Percentiles rank a stretch among this genome's conserved stretches.
phyloP scores from a whole-genome alignment of 1,140 invertebrate species.

The Drosophila bocqueti region DNA sequence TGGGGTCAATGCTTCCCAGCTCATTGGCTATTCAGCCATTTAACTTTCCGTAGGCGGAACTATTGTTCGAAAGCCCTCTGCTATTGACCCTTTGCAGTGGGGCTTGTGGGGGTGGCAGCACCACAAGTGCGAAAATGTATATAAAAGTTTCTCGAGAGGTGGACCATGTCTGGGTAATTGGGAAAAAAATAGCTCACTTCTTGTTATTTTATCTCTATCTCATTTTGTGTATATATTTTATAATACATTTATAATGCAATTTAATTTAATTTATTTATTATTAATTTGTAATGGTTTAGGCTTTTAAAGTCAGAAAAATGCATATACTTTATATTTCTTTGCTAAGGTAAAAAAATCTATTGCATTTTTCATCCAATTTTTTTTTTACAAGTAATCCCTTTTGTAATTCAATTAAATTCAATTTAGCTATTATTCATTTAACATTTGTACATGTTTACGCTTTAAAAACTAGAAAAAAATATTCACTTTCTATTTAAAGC shows the following conservation, averaged over 20 bases:
- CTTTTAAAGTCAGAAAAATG: no score
- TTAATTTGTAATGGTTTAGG: no score
- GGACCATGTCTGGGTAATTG: constrained; percentile 1
- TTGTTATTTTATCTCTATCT: no score
- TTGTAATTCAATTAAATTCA: neutral
- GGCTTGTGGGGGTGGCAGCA: constrained; percentile 3
- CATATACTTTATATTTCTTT: no score
- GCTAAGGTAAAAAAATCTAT: neutral
- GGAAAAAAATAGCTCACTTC: neutral
- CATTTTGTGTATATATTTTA: no score
- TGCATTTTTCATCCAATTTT: neutral
- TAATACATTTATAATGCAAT: no score
- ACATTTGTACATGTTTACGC: neutral
- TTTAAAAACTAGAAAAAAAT: neutral
- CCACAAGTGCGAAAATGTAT: constrained; percentile 22
- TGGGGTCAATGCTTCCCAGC: constrained; percentile 59
- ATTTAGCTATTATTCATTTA: neutral
- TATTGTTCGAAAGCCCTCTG: constrained; percentile 13
- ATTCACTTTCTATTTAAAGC: neutral
- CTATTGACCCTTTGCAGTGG: constrained; percentile 23
- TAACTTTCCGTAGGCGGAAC: constrained; percentile 18
- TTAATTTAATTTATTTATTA: no score
- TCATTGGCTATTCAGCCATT: constrained; percentile 34
- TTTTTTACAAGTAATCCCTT: neutral
- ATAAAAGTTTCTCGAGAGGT: neutral